These are phyloP conservation scores for Mus caroli DNA, from an alignment of 2,797 vertebrate species.

Conservation along the genomic window DNA sequence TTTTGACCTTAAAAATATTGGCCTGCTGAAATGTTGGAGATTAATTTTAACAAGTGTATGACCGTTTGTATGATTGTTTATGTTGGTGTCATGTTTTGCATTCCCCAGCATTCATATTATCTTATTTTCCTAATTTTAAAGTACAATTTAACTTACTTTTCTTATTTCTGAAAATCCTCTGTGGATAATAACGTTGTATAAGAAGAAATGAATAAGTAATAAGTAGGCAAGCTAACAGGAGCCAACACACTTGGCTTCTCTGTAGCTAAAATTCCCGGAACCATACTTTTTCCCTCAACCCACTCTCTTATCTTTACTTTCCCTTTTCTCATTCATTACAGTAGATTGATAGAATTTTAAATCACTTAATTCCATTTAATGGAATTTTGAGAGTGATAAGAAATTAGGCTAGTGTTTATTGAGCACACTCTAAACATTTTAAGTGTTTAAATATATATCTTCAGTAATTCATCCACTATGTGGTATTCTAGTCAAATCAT, in stretches of 20 bases:
- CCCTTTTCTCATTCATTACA: not conserved
- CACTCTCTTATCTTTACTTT: not conserved
- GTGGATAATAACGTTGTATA: not conserved
- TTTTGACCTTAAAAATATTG: not conserved
- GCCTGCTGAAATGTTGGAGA: not conserved
- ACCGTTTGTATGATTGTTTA: not conserved
- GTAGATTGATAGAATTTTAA: not conserved
- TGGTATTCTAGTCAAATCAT: not conserved
- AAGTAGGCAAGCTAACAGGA: not conserved
- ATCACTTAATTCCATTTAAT: not conserved
- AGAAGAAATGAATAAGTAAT: not conserved
- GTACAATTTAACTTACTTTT: conserved; percentile 2
- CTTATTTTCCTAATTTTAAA: conserved; percentile 26
- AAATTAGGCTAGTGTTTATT: conserved; percentile 11
- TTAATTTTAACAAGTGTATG: not conserved
- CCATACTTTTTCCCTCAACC: not conserved
- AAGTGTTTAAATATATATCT: conserved; percentile 14
- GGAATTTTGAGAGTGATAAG: not conserved
- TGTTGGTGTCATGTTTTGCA: conserved; percentile 10
- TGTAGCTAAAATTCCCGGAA: not conserved
- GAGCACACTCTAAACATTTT: not conserved
- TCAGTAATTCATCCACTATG: not conserved
- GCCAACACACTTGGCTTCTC: not conserved
- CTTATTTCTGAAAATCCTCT: not conserved
- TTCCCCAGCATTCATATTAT: not conserved